Evolutionary conservation across 2,888 invertebrate genomes (phyloP).

Genomic region (Cryptophagus acutangulus): DNA sequence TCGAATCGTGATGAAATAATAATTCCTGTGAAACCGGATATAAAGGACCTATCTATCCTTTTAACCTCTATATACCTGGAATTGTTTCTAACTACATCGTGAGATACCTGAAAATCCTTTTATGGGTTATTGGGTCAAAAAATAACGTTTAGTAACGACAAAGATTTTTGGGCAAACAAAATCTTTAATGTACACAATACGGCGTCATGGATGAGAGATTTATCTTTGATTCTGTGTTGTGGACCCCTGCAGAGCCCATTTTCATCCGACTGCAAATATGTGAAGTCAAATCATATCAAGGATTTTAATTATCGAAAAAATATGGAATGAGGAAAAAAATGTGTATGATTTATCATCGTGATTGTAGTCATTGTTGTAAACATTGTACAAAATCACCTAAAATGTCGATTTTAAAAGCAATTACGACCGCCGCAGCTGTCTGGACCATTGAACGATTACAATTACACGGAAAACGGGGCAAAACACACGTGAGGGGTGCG

Average conservation of each 20-base stretch:
- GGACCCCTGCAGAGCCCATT: conserved; percentile 22
- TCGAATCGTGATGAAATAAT: too few relatives aligned
- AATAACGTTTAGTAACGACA: too few relatives aligned
- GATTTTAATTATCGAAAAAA: too few relatives aligned
- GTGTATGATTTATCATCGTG: conserved; percentile 14
- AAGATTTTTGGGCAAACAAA: conserved; percentile 17
- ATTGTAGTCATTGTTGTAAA: conserved; percentile 25
- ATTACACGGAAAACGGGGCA: conserved; percentile 34
- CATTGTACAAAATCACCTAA: conserved; percentile 36
- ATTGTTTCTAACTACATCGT: too few relatives aligned
- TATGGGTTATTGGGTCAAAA: too few relatives aligned
- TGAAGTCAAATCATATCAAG: too few relatives aligned
- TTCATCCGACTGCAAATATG: not conserved
- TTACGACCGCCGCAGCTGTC: conserved; percentile 37
- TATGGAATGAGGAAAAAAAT: not conserved
- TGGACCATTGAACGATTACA: conserved; percentile 35
- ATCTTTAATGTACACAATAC: conserved; percentile 17
- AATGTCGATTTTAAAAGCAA: conserved; percentile 37
- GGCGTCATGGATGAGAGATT: conserved; percentile 21
- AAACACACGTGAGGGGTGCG: conserved; percentile 22
- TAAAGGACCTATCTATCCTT: too few relatives aligned
- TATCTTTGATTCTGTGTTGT: conserved; percentile 20
- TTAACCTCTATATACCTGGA: too few relatives aligned
- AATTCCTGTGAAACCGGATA: too few relatives aligned
- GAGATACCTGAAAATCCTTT: too few relatives aligned